phyloP scores from a whole-genome alignment of 2,113 vertebrate species.

The Grallaria varia region DNA sequence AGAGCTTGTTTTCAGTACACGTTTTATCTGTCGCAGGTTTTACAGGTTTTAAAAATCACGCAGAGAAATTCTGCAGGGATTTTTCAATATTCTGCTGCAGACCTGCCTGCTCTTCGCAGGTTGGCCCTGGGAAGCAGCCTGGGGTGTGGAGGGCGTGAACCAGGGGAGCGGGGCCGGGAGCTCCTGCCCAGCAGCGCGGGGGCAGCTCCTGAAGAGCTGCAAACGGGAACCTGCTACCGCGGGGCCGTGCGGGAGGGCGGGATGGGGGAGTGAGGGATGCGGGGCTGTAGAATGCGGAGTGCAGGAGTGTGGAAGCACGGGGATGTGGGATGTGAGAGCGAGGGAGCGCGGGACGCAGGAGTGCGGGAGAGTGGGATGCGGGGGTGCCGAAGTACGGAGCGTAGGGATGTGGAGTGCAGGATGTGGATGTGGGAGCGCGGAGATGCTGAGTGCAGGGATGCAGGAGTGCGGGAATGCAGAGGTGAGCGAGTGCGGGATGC shows the following conservation, averaged over 20 bases:
- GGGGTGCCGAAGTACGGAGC: fast-evolving
- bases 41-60: background rate
- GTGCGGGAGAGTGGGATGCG: fast-evolving
- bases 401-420: fast-evolving
- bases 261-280: background rate
- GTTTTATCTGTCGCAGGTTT: background rate
- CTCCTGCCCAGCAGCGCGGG: too few relatives aligned
- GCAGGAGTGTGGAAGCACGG: fast-evolving
- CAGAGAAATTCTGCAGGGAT: background rate
- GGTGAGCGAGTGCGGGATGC: background rate
- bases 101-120: background rate
- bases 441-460: background rate
- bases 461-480: background rate
- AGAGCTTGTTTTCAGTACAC: background rate
- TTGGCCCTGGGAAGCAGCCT: background rate
- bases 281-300: fast-evolving
- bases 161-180: too few relatives aligned
- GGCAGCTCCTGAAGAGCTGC: too few relatives aligned
- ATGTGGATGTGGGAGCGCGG: background rate
- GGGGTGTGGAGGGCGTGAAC: background rate
- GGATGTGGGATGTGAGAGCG: background rate
- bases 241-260: fast-evolving
- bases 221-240: too few relatives aligned
- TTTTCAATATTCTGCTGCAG: background rate
- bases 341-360: background rate